A percentile compares a stretch with the other conserved stretches of the same genome.
Conservation (phyloP, 2,888 invertebrate genomes). For the Drosophila pegasa region DNA sequence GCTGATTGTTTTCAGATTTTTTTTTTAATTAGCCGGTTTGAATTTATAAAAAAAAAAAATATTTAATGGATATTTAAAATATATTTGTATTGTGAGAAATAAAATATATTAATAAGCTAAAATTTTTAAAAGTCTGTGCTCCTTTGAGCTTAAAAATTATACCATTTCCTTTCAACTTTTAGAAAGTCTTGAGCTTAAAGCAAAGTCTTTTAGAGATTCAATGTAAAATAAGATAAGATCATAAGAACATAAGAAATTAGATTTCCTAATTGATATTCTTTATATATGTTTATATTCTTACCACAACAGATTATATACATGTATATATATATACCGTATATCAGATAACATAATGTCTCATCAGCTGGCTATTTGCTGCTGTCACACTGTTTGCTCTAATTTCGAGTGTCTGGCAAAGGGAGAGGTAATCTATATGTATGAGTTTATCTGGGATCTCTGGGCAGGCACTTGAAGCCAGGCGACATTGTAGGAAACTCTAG, state of each 20-base stretch:
- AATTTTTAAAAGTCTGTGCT: too few species aligned
- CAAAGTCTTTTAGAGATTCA: too few species aligned
- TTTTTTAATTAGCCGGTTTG: conserved; percentile 33
- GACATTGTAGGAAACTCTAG: conserved; percentile 57
- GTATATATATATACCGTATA: not conserved
- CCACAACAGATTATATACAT: not conserved
- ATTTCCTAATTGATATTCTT: not conserved
- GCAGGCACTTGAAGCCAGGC: conserved; percentile 59
- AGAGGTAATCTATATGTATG: conserved; percentile 14
- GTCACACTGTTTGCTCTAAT: conserved; percentile 27
- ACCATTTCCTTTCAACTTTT: too few species aligned
- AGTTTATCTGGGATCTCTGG: conserved; percentile 44
- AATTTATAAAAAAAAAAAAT: not conserved
- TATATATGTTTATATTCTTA: not conserved
- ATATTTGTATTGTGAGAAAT: not conserved
- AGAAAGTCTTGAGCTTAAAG: too few species aligned
- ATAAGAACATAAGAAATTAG: not conserved
- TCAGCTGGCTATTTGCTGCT: conserved; percentile 9
- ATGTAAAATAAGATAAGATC: not conserved
- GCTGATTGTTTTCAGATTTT: conserved; percentile 6
- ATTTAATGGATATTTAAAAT: not conserved
- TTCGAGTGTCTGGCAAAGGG: conserved; percentile 13
- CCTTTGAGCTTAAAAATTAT: too few species aligned
- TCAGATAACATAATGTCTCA: conserved; percentile 14
- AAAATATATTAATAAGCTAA: too few species aligned